Evolutionary conservation across 1,140 invertebrate species (phyloP), one percentile per base, ranked within the genome.

Genomic region (Drosophila ironensis): DNA sequence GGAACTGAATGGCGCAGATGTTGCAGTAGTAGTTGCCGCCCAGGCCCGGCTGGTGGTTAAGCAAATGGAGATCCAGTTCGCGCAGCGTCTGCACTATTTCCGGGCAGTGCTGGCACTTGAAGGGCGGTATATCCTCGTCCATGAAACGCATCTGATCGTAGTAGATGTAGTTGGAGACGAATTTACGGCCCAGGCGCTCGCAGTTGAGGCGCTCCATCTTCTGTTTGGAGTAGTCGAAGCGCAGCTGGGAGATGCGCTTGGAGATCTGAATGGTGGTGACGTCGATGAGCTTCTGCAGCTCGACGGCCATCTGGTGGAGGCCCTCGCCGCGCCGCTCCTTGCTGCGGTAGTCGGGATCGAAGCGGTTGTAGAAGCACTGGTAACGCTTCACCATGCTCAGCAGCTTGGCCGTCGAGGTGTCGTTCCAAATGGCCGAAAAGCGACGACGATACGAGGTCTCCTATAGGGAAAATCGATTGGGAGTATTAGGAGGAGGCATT

Each of bases 181-280:
- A 89, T 24, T 72, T 71, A n/a, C 74, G 74, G 4, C 75, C 76
- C 14, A 57, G 53, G 0, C 76, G 78, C 5, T 89, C 87, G 33
- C 87, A 82, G 17, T 73, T 72, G 8, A 89, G 17, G 4, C 87
- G 72, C 20, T 89, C 87, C 42, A 72, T 67, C 35, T 89, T 89
- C 44, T 89, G 87, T 11, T 87, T 89, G 17, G 87, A 88, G 46
- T 89, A 89, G 25, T 89, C 87, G 17, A 89, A 89, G 28, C 87
- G 87, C 37, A 89, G 47, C 48, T 89, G 87, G 0, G 87, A 89
- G 5, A 89, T 87, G 22, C 87, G 82, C 41, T 89, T 89, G 1
- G 87, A 89, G 27, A 89, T 89, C 48, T 89, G 87, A 25, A 89
- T 89, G 38, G 87, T 84, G 37, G 69, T 71, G 17, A 89, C 87